Percentiles rank a stretch among this genome's conserved stretches.
Evolutionary conservation across 2,888 invertebrate species (phyloP).

Genomic region (Nasonovia ribisnigri): DNA sequence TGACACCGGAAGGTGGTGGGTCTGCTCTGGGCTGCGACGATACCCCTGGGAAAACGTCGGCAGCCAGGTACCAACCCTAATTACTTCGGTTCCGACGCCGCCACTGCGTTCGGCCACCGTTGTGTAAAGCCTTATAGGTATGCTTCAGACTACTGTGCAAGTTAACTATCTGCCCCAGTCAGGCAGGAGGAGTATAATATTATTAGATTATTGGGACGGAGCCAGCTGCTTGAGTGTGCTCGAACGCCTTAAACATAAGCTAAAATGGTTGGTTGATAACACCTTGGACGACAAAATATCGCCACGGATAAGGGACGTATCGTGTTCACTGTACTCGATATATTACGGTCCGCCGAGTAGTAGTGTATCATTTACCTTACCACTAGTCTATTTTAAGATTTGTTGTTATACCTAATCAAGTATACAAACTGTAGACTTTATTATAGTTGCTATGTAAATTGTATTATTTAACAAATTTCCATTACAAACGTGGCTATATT

Average conservation of each 20-base stretch:
- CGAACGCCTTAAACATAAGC: neutral
- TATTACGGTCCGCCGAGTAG: neutral
- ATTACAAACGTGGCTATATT: too few relatives aligned
- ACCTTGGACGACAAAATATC: neutral
- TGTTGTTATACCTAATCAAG: neutral
- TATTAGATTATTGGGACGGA: slow-evolving; percentile 6
- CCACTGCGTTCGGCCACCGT: neutral
- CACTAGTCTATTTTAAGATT: neutral
- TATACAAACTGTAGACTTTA: too few relatives aligned
- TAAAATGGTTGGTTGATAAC: neutral
- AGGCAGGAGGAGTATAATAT: neutral
- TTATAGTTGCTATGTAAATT: too few relatives aligned
- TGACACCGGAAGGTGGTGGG: slow-evolving; percentile 19
- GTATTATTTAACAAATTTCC: too few relatives aligned
- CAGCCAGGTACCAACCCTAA: slow-evolving; percentile 40
- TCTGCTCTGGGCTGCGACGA: neutral
- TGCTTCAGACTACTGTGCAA: neutral
- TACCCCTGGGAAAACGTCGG: slow-evolving; percentile 32
- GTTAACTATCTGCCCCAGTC: neutral
- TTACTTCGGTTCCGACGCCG: slow-evolving; percentile 34
- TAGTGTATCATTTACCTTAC: neutral
- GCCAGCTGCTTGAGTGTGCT: neutral
- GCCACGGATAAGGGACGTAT: neutral
- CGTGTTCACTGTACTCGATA: neutral
- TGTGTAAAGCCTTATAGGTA: neutral